Evolutionary conservation across 64 coral and sea anemone genomes (phyloP).

Genomic region (Pocillopora damicornis): DNA sequence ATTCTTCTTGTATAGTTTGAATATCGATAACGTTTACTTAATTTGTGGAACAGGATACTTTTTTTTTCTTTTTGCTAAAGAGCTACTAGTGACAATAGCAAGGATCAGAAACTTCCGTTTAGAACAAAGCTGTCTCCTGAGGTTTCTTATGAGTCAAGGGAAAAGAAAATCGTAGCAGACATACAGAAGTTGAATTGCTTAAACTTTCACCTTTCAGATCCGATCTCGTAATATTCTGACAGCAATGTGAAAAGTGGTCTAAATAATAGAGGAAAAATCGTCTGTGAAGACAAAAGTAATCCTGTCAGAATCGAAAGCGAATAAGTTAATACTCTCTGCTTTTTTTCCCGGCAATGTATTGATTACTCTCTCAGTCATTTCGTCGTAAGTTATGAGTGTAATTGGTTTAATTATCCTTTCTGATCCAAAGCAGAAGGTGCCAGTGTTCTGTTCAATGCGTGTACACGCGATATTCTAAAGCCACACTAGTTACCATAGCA

Average conservation of each 20-base stretch:
- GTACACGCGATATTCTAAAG: not conserved
- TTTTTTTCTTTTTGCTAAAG: too few species aligned
- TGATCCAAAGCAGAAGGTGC: not conserved
- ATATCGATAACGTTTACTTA: too few species aligned
- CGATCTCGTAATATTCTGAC: too few species aligned
- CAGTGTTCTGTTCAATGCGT: not conserved
- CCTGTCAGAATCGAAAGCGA: too few species aligned
- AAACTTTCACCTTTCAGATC: not conserved
- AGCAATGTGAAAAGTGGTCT: too few species aligned
- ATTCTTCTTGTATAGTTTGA: too few species aligned
- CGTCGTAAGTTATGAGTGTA: too few species aligned
- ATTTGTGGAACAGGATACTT: too few species aligned
- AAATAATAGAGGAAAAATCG: too few species aligned
- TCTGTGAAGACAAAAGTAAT: too few species aligned
- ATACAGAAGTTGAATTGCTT: too few species aligned
- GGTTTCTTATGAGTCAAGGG: not conserved
- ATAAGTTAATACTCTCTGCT: too few species aligned
- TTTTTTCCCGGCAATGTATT: not conserved
- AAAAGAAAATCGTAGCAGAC: not conserved
- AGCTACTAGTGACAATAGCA: not conserved
- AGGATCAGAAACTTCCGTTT: constrained; percentile 9
- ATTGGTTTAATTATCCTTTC: not conserved
- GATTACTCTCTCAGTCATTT: not conserved
- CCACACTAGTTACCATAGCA: not conserved
- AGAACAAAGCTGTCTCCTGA: not conserved